Evolutionary conservation across 2,888 invertebrate species (phyloP).

Genomic region (Agrochola lota): DNA sequence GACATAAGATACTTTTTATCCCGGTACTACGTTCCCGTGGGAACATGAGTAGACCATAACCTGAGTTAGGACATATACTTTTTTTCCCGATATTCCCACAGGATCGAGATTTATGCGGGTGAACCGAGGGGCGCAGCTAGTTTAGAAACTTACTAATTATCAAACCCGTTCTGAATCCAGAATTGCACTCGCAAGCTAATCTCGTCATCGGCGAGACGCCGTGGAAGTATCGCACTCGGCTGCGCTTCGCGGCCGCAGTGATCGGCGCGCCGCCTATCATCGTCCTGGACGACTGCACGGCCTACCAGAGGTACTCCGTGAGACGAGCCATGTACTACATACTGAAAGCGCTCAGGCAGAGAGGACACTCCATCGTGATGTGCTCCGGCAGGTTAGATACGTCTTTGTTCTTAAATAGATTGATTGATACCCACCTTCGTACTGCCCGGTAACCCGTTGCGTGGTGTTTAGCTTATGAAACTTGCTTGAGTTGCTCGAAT

Average conservation of each 20-base stretch:
- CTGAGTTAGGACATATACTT: too few relatives aligned
- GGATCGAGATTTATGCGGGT: too few relatives aligned
- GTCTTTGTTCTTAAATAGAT: neutral
- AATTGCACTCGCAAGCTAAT: constrained; percentile 63
- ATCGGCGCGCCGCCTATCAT: constrained; percentile 82
- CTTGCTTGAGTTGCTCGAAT: neutral
- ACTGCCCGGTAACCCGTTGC: neutral
- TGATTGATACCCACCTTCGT: neutral
- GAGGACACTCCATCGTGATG: constrained; percentile 80
- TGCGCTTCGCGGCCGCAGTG: constrained; percentile 82
- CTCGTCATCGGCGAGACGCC: constrained; percentile 61
- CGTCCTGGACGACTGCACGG: constrained; percentile 83
- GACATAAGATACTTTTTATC: too few relatives aligned
- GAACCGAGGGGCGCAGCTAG: neutral
- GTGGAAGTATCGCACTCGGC: constrained; percentile 62
- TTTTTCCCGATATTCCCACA: too few relatives aligned
- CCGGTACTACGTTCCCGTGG: too few relatives aligned
- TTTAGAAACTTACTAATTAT: neutral
- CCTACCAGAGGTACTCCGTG: constrained; percentile 79
- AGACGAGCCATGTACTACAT: constrained; percentile 82
- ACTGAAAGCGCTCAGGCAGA: constrained; percentile 75
- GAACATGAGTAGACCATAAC: too few relatives aligned
- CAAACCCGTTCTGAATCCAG: constrained; percentile 55
- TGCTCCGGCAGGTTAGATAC: constrained; percentile 76
- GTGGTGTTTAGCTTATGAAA: neutral